Percentiles rank a stretch among this genome's conserved stretches.
Conservation (phyloP, 2,797 vertebrate genomes). For the Linurgus olivaceus region DNA sequence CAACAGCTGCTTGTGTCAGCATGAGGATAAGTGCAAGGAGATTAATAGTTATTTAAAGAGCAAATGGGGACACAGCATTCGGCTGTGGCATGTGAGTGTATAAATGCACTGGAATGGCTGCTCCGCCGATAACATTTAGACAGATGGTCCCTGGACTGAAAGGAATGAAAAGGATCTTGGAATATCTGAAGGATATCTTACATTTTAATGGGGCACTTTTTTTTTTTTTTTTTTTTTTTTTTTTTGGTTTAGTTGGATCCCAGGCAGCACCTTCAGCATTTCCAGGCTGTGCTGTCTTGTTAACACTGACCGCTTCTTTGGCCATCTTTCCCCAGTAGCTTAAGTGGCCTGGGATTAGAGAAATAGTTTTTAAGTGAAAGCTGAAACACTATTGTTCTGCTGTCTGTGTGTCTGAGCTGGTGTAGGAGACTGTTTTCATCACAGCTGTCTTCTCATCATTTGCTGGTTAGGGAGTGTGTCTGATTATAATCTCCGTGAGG, state of each 20-base stretch:
- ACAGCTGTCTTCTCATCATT: conserved; percentile 5
- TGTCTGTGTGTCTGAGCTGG: conserved; percentile 40
- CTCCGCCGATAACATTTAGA: conserved; percentile 58
- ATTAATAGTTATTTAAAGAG: conserved; percentile 90
- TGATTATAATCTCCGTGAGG: conserved; percentile 51
- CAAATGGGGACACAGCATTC: conserved; percentile 80
- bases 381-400: conserved; percentile 45
- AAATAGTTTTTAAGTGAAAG: conserved; percentile 40
- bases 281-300: not conserved
- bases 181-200: conserved; percentile 40
- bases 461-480: conserved; percentile 36
- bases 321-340: not conserved
- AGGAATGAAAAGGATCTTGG: conserved; percentile 74
- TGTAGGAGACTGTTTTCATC: conserved; percentile 30
- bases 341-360: conserved; percentile 12
- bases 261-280: not conserved
- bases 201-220: not conserved
- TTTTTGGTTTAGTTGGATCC: not conserved
- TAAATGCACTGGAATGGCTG: conserved; percentile 81
- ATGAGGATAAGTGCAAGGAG: conserved; percentile 83
- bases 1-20: conserved; percentile 86
- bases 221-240: not conserved
- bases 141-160: conserved; percentile 75
- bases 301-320: not conserved
- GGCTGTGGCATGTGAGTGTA: conserved; percentile 84